These are phyloP conservation scores for Blennius ocellaris DNA, from an alignment of 2,113 vertebrate species.

Conservation along the genomic window DNA sequence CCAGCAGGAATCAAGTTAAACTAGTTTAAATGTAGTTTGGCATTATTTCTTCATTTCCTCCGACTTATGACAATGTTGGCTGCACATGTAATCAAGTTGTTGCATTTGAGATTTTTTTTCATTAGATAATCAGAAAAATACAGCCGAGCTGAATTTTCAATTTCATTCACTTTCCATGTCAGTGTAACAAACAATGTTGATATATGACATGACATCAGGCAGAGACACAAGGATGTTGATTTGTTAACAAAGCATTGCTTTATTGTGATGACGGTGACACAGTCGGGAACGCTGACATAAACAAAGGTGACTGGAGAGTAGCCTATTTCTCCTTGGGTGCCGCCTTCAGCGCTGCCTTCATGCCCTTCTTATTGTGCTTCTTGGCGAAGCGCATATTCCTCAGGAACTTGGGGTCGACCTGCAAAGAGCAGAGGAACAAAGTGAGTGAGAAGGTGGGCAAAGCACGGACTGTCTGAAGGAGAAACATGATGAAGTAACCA, in stretches of 20 bases:
- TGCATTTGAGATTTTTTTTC: too few species aligned
- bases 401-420: conserved; percentile 98
- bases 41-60: too few species aligned
- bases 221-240: background rate
- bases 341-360: conserved; percentile 79
- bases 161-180: too few species aligned
- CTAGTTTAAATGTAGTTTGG: too few species aligned
- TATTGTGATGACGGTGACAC: conserved; percentile 76
- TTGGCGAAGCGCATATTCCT: conserved; percentile 99
- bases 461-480: background rate
- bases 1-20: too few species aligned
- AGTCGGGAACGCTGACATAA: conserved; percentile 50
- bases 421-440: conserved; percentile 29
- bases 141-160: too few species aligned
- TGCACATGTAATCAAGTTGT: too few species aligned
- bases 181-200: too few species aligned
- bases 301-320: background rate
- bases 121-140: too few species aligned
- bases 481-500: too few species aligned
- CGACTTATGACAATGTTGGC: too few species aligned
- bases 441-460: background rate
- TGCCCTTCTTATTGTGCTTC: conserved; percentile 97
- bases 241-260: conserved; percentile 81
- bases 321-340: conserved; percentile 56
- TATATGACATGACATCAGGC: too few species aligned